Evolutionary conservation across 2,797 vertebrate species (phyloP), one percentile per base, ranked within the genome.

Genomic region (Lagodon rhomboides): DNA sequence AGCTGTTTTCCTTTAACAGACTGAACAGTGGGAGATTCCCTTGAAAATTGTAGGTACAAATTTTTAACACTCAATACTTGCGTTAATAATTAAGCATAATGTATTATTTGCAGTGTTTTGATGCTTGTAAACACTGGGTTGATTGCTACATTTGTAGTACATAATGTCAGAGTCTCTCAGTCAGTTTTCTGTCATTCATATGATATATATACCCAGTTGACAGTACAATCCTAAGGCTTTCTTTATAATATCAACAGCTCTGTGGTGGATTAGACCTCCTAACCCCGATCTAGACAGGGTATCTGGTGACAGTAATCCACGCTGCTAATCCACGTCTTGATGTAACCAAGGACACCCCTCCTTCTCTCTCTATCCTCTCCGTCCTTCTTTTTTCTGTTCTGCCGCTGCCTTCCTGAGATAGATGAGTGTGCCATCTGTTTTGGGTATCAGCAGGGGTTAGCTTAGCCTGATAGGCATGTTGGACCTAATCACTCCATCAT

Each of bases 261-360:
- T 79, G 79, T 76, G 80, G 87, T 90, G 92, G 92, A 94, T 93
- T 92, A 93, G 83, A 87, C 92, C 87, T 90, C 87, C 88, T 89
- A 90, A 92, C 90, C 91, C 79, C 25, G 79, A 92, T 92, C 85
- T 86, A 86, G 85, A 91, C 87, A 76, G 91, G 90, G 87, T 92
- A 92, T 93, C 90, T 87, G 72, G 75, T 92, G 92, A 93, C 91
- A 92, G 91, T 94, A 93, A 94, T 94, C 94, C 92, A 91, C 73
- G 87, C 86, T 81, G 91, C 90, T 94, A 94, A 94, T 93, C 92
- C 92, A 91, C 54, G 79, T 91, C 91, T 94, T 90, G 91, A 92
- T 93, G 92, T 89, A 91, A 93, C 86, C 79, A 81, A 93, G 89
- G 90, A 91, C 87, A 83, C 74, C 70, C 80, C 38, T 79, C 80